A percentile compares a stretch with the other conserved stretches of the same genome.
These are phyloP conservation scores for Heliothis subflexa DNA, from an alignment of 1,140 invertebrate genomes.

Conservation along the genomic window DNA sequence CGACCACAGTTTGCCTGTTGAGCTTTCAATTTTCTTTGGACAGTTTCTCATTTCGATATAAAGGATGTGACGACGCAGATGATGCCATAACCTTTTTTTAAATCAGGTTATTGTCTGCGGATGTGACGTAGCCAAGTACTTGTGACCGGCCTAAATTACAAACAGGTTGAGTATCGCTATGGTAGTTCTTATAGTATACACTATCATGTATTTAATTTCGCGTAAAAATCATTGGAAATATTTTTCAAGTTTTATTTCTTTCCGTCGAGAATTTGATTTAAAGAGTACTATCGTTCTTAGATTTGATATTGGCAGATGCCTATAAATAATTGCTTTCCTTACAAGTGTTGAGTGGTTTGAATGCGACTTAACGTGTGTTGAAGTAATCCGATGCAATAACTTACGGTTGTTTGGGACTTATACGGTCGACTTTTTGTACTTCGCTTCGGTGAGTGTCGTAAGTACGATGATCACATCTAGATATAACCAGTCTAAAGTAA, in stretches of 20 bases:
- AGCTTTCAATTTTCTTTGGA: neutral
- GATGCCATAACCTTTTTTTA: too few relatives aligned
- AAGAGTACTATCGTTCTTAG: slow-evolving; percentile 7
- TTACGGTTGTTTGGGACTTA: slow-evolving; percentile 41
- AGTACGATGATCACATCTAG: neutral
- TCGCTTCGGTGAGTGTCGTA: neutral
- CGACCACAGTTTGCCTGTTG: neutral
- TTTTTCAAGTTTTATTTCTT: neutral
- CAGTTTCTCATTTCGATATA: neutral
- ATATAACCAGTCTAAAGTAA: slow-evolving; percentile 6
- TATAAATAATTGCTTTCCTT: slow-evolving; percentile 2
- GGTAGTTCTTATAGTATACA: neutral
- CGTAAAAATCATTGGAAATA: too few relatives aligned
- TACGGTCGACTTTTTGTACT: slow-evolving; percentile 40
- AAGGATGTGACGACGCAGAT: neutral
- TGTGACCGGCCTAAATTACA: neutral
- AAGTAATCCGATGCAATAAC: slow-evolving; percentile 35
- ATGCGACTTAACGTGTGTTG: slow-evolving; percentile 19
- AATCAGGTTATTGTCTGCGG: neutral
- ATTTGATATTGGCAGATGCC: slow-evolving; percentile 43
- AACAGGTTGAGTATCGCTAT: slow-evolving; percentile 25
- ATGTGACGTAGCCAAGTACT: neutral
- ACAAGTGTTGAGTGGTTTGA: slow-evolving; percentile 28
- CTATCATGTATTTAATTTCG: too few relatives aligned
- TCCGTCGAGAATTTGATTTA: neutral